Conservation (phyloP, 2,113 vertebrate species). For the Rhinogobius similis region DNA sequence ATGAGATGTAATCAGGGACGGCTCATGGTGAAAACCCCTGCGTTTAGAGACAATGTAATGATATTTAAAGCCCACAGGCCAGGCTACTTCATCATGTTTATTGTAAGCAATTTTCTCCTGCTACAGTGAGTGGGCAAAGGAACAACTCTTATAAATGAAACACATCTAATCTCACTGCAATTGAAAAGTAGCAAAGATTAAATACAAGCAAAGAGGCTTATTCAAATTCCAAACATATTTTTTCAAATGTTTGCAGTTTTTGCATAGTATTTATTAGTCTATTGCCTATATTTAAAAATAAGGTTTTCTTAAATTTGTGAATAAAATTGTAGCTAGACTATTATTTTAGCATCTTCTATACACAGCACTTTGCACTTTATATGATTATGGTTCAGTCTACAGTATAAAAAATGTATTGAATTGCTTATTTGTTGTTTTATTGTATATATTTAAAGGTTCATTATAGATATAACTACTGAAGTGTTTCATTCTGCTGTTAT, state of each 20-base stretch:
- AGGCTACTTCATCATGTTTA: constrained; percentile 8
- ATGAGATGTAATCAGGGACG: constrained; percentile 2
- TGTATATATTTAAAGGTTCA: no score
- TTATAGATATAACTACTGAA: no score
- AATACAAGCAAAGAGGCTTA: not conserved
- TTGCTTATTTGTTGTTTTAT: no score
- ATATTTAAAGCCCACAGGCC: not conserved
- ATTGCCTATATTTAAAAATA: no score
- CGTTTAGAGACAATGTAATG: not conserved
- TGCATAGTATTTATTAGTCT: not conserved
- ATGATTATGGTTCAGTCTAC: no score
- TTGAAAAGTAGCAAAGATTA: not conserved
- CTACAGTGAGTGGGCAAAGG: not conserved
- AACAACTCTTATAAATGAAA: not conserved
- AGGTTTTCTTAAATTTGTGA: no score
- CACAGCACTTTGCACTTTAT: no score
- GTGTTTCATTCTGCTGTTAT: no score
- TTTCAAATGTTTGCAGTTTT: not conserved
- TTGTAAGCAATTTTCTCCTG: not conserved
- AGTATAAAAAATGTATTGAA: no score
- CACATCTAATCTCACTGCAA: not conserved
- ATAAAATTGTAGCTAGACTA: no score
- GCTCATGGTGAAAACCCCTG: not conserved
- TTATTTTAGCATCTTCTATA: no score
- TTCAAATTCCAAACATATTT: not conserved